Base-by-base conservation (phyloP, 2,113 vertebrate species). In the Phalacrocorax carbo region DNA sequence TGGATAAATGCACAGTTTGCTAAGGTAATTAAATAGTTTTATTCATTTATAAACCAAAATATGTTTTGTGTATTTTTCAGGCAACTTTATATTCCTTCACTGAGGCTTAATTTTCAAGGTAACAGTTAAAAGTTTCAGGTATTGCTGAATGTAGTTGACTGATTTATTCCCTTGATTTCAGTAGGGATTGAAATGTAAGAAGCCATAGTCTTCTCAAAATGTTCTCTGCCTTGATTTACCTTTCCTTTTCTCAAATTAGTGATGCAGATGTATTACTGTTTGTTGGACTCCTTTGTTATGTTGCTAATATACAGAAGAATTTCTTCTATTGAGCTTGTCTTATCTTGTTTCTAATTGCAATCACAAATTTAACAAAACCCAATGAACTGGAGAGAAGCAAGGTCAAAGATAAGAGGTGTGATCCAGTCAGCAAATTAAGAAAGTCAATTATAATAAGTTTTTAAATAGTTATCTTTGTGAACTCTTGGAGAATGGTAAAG, bases 1-100 rank as follows among this genome's bases (percentile, higher is more conserved):
- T 99, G 99, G 99, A 99, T 99, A 98, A 99, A 99, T 98, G 98
- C 99, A 91, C 99, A 99, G 97, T 98, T 99, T 97, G 95, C 98
- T 97, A 99, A 99, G 99, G 99, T 99, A 99, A 97, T 97, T n/a
- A 44, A 64, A 36, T 75, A 66, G n/a, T 48, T 64, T 86, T 36
- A 13, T 87, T 84, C 22, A 81, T 48, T 93, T 86, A 84, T 82
- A 84, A 49, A 68, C 36, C 15, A 88, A 90, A 79, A 23, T 58
- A 49, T 7, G 1, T 52, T 55, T 55, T 78, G 4, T 77, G 1
- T 68, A 4, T 80, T 88, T 71, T 44, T 14, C 4, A 10, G n/a
- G 52, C 62, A 46, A 36, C 4, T 10, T 52, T 1, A 38, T 64
- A 57, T 61, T 79, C 8, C 8, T 69, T 13, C 5, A 11, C 7